A percentile compares a stretch with the other conserved stretches of the same genome.
Conservation (phyloP, 2,888 invertebrate genomes). For the Apotomis turbidana region DNA sequence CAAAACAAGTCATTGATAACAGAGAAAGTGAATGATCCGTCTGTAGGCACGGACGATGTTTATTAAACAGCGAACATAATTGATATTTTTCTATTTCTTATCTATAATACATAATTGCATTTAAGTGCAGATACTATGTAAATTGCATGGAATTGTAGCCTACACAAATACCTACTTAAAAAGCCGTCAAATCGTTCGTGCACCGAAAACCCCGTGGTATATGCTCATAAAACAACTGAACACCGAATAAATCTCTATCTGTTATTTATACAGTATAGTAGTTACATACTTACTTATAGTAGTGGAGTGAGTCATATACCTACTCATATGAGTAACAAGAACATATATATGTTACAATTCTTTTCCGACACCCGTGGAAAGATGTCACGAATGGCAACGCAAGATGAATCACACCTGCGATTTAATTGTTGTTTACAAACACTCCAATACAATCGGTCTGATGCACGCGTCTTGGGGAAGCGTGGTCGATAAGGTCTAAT, state of each 20-base stretch:
- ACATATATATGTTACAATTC: too few species aligned
- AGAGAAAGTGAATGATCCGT: constrained; percentile 67
- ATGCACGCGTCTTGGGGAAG: constrained; percentile 12
- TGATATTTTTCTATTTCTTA: constrained; percentile 65
- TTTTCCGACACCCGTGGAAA: background rate
- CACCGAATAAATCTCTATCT: too few species aligned
- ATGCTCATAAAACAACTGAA: too few species aligned
- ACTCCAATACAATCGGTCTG: constrained; percentile 4
- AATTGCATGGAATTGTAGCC: constrained; percentile 19
- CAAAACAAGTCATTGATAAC: constrained; percentile 62
- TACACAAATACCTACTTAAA: too few species aligned
- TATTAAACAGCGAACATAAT: constrained; percentile 72
- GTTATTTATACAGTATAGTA: too few species aligned
- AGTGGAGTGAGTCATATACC: too few species aligned
- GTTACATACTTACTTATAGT: too few species aligned
- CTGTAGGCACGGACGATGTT: constrained; percentile 59
- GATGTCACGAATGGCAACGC: background rate
- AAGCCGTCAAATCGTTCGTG: too few species aligned
- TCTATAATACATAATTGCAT: constrained; percentile 20
- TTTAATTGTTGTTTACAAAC: constrained; percentile 35
- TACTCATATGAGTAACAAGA: too few species aligned
- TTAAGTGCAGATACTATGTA: background rate
- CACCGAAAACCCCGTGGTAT: too few species aligned
- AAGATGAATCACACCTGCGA: constrained; percentile 9
- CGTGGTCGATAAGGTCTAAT: constrained; percentile 44